These are phyloP conservation scores for Drosophila eugracilis DNA, from an alignment of 1,140 invertebrate species.

Conservation along the genomic window DNA sequence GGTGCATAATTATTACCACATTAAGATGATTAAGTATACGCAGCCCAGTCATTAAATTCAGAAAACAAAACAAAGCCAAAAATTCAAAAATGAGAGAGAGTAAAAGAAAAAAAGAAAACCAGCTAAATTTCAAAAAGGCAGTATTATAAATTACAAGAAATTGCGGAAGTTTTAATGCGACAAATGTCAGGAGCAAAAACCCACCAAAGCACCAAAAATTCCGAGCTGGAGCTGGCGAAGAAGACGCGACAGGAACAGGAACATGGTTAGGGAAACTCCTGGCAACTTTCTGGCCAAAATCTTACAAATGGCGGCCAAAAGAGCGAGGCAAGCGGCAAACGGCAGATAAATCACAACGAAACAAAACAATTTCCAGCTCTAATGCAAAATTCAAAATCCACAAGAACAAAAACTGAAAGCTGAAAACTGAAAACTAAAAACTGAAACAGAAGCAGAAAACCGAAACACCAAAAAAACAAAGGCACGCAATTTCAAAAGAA, in stretches of 20 bases:
- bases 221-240: slow-evolving; percentile 62
- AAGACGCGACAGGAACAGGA: slow-evolving; percentile 57
- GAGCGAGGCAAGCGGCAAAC: slow-evolving; percentile 40
- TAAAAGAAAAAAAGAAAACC: slow-evolving; percentile 18
- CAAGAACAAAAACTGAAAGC: slow-evolving; percentile 48
- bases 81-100: slow-evolving; percentile 18
- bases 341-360: slow-evolving; percentile 71
- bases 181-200: slow-evolving; percentile 77
- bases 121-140: slow-evolving; percentile 68
- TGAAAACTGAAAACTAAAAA: slow-evolving; percentile 31
- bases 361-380: slow-evolving; percentile 67
- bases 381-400: slow-evolving; percentile 33
- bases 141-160: slow-evolving; percentile 80
- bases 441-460: slow-evolving; percentile 32
- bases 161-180: slow-evolving; percentile 81
- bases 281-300: slow-evolving; percentile 78
- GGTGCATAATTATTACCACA: slow-evolving; percentile 74
- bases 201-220: slow-evolving; percentile 43
- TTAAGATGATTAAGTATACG: slow-evolving; percentile 77
- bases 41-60: slow-evolving; percentile 33
- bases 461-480: slow-evolving; percentile 38
- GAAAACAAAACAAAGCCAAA: slow-evolving; percentile 43
- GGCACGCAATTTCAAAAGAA: slow-evolving; percentile 61
- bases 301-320: slow-evolving; percentile 76
- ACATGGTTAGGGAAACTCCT: slow-evolving; percentile 47